A percentile compares a stretch with the other conserved stretches of the same genome.
Conservation (phyloP, 2,113 vertebrate species). For the Petroica traversi region DNA sequence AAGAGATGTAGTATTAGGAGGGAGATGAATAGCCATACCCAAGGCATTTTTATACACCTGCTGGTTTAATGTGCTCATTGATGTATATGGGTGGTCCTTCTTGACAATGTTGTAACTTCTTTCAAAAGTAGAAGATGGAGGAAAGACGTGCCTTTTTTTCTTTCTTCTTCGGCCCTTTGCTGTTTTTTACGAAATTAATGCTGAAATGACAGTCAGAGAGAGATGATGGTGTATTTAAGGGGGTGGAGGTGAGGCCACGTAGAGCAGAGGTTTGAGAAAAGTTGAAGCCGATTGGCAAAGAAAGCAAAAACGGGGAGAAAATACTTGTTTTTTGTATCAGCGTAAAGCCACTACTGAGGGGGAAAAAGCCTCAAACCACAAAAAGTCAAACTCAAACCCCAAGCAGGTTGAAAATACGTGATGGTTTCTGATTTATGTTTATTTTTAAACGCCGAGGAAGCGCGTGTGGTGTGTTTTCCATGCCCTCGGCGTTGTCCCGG, state of each 20-base stretch:
- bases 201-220: not conserved
- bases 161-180: not conserved
- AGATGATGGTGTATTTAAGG: not conserved
- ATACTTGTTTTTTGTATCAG: not conserved
- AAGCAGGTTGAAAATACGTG: not conserved
- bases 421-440: not conserved
- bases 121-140: not conserved
- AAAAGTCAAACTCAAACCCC: not conserved
- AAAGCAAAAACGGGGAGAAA: not conserved
- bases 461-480: not conserved
- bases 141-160: not conserved
- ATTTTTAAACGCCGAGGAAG: too few relatives aligned
- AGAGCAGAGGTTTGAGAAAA: not conserved
- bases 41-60: not conserved
- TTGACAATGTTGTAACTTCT: not conserved
- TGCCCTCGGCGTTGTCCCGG: not conserved
- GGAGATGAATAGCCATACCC: not conserved
- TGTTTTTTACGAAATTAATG: not conserved
- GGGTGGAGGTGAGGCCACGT: not conserved
- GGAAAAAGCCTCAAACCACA: not conserved
- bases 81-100: not conserved
- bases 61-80: not conserved
- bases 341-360: not conserved
- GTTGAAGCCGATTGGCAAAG: not conserved
- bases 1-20: not conserved